Evolutionary conservation across 2,797 vertebrate species (phyloP).

Genomic region (Apogon talboti): DNA sequence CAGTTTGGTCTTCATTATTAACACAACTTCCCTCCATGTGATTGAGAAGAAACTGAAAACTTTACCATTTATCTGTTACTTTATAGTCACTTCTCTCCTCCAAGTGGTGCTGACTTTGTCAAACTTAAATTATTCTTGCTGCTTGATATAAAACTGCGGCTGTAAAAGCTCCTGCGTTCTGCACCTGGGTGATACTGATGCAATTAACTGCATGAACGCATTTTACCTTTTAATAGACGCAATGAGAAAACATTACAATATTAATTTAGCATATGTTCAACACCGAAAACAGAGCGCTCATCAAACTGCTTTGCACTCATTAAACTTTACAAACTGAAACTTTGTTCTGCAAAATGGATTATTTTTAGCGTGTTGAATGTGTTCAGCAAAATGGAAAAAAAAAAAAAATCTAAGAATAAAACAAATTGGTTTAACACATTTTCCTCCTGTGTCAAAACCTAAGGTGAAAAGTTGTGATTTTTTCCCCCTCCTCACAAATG

Average conservation of each 20-base stretch:
- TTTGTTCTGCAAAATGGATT: constrained; percentile 1
- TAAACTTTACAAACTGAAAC: constrained; percentile 31
- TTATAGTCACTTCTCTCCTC: constrained; percentile 28
- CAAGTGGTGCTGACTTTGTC: constrained; percentile 41
- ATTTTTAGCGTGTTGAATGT: constrained; percentile 1
- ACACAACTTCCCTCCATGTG: constrained; percentile 25
- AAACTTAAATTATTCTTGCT: constrained; percentile 39
- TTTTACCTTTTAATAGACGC: constrained; percentile 46
- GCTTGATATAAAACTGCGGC: constrained; percentile 25
- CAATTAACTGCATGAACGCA: constrained; percentile 57
- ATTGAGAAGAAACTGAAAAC: constrained; percentile 45
- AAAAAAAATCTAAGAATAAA: constrained; percentile 14
- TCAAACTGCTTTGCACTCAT: constrained; percentile 5
- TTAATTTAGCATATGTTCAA: constrained; percentile 21
- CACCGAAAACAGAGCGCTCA: constrained; percentile 3
- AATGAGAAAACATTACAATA: constrained; percentile 36
- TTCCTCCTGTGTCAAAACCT: constrained; percentile 22
- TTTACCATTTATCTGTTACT: constrained; percentile 48
- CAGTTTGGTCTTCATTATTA: constrained; percentile 52
- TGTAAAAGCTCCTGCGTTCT: constrained; percentile 21
- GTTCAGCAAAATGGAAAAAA: too few relatives aligned
- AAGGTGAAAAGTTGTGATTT: constrained; percentile 29
- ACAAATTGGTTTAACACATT: constrained; percentile 19
- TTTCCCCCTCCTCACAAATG: constrained; percentile 31
- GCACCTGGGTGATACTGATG: constrained; percentile 57